phyloP scores from a whole-genome alignment of 2,113 vertebrate genomes.

The Opisthocomus hoazin region DNA sequence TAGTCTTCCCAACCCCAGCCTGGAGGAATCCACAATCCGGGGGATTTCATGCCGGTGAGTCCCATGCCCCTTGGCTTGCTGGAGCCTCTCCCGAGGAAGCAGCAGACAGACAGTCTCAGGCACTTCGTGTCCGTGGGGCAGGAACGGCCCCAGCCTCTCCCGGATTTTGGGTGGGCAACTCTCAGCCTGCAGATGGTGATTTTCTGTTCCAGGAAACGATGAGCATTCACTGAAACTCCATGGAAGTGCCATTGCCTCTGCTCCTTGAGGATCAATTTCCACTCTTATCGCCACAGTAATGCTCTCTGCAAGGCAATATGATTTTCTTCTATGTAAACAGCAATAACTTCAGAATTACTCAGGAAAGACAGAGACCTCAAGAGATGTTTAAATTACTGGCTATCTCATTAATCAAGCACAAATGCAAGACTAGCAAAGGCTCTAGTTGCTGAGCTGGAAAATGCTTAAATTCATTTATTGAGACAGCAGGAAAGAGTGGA shows the following conservation, averaged over 20 bases:
- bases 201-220: neutral
- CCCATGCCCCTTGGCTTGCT: neutral
- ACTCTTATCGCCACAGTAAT: neutral
- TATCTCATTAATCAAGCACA: conserved; percentile 56
- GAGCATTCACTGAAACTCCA: neutral
- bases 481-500: neutral
- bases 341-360: conserved; percentile 33
- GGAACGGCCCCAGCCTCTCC: neutral
- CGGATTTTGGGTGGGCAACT: neutral
- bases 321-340: conserved; percentile 12
- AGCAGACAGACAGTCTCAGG: neutral
- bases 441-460: conserved; percentile 47
- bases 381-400: conserved; percentile 50
- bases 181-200: neutral
- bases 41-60: fast-evolving
- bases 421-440: conserved; percentile 29
- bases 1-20: neutral
- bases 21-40: neutral
- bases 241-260: neutral
- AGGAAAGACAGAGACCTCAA: conserved; percentile 54
- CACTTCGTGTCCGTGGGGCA: fast-evolving
- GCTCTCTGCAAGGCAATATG: neutral
- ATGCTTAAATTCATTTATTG: conserved; percentile 22
- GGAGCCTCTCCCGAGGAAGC: neutral
- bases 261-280: conserved; percentile 6